These are phyloP conservation scores for Pongo abelii DNA, from an alignment of 2,113 vertebrate species.

Conservation along the genomic window DNA sequence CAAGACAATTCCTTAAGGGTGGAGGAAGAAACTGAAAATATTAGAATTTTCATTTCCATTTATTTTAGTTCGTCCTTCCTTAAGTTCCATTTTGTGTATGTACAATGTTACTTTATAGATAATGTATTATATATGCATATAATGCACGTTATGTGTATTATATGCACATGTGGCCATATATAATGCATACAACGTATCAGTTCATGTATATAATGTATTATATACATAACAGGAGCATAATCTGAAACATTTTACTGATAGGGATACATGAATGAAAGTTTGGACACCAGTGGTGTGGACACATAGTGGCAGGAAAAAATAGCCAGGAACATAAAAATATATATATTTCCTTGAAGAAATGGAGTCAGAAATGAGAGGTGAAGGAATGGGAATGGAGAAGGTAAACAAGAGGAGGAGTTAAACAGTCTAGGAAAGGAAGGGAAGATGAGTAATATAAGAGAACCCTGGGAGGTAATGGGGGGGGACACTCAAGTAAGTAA, in stretches of 20 bases:
- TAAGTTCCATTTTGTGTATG: background rate
- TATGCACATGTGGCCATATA: background rate
- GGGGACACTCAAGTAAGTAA: background rate
- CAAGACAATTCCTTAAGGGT: background rate
- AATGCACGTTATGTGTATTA: background rate
- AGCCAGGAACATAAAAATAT: background rate
- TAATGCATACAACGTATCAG: background rate
- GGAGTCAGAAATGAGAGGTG: background rate
- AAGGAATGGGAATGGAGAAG: background rate
- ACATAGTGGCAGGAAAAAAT: background rate
- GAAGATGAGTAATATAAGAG: background rate
- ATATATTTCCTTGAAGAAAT: background rate
- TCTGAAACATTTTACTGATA: constrained; percentile 28
- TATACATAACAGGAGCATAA: background rate
- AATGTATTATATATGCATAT: background rate
- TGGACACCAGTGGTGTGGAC: background rate
- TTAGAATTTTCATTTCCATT: background rate
- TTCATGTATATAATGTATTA: background rate
- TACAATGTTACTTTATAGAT: background rate
- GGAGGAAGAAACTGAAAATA: background rate
- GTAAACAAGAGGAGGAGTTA: background rate
- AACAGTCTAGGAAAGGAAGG: background rate
- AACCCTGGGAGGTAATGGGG: background rate
- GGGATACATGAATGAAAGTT: background rate
- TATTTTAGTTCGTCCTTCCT: constrained; percentile 16